Conservation (phyloP, 2,797 vertebrate species). For the Sus cebifrons region DNA sequence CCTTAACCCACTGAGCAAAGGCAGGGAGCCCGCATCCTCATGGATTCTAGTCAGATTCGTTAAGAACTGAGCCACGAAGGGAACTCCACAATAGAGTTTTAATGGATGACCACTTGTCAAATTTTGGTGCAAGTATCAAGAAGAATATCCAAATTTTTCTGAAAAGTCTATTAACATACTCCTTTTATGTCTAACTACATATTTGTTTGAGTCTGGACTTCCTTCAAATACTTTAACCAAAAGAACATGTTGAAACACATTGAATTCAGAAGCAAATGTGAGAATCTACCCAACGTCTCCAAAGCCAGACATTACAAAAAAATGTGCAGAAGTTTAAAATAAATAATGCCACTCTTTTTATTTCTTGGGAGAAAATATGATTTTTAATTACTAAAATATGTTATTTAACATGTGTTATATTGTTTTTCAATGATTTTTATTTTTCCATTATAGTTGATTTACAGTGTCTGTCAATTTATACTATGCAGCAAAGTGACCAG, state of each 20-base stretch:
- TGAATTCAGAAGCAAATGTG: not conserved
- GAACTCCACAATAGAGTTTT: not conserved
- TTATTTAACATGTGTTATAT: not conserved
- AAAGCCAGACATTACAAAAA: not conserved
- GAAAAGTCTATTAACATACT: not conserved
- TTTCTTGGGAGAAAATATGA: not conserved
- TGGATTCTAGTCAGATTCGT: no score
- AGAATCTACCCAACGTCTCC: not conserved
- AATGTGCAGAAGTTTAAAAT: not conserved
- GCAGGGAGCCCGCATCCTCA: no score
- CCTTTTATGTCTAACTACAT: not conserved
- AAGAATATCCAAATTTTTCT: conserved; percentile 7
- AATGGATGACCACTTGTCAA: not conserved
- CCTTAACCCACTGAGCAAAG: no score
- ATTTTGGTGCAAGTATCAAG: not conserved
- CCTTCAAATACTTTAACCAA: not conserved
- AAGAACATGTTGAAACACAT: not conserved
- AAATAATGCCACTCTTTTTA: not conserved
- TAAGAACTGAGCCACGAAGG: no score
- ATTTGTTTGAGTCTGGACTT: not conserved
- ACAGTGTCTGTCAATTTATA: no score
- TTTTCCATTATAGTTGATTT: no score
- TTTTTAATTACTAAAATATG: conserved; percentile 1
- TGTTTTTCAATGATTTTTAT: no score
- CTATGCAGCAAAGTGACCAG: no score